These are phyloP conservation scores for Poeciliopsis occidentalis DNA, from an alignment of 2,113 vertebrate genomes.

Conservation along the genomic window DNA sequence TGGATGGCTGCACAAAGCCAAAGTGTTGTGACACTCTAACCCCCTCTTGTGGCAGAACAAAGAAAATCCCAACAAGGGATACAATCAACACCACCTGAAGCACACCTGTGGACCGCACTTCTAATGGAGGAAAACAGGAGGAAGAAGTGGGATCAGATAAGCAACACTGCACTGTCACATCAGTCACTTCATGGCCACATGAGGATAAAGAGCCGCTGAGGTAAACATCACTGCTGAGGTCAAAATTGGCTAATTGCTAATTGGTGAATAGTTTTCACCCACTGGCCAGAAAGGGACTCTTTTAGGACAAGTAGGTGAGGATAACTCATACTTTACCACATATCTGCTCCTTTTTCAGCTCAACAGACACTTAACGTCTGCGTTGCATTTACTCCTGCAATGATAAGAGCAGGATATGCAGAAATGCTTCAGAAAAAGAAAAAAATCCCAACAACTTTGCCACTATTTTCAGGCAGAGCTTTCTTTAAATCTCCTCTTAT, in stretches of 20 bases:
- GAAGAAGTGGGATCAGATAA: conserved; percentile 3
- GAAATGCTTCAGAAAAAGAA: conserved; percentile 4
- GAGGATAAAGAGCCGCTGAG: conserved; percentile 23
- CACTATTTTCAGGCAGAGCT: not conserved
- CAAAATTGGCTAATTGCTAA: conserved; percentile 7
- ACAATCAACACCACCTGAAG: conserved; percentile 56
- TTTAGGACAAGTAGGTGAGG: conserved; percentile 20
- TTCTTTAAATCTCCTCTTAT: conserved; percentile 28
- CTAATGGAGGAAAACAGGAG: conserved; percentile 22
- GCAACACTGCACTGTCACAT: conserved; percentile 18
- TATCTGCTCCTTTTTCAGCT: conserved; percentile 43
- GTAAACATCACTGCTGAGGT: conserved; percentile 21
- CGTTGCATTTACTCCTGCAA: conserved; percentile 59
- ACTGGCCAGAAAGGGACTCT: conserved; percentile 52
- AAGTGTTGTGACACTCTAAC: not conserved
- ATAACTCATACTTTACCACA: conserved; percentile 61
- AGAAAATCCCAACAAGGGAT: conserved; percentile 13
- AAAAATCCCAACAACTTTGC: not conserved
- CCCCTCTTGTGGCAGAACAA: conserved; percentile 41
- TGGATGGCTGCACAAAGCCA: not conserved
- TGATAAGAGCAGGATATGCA: conserved; percentile 52
- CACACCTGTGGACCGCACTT: conserved; percentile 29
- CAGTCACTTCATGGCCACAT: conserved; percentile 52
- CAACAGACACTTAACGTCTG: conserved; percentile 59
- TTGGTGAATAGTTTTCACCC: not conserved